A percentile compares a stretch with the other conserved stretches of the same genome.
phyloP scores from a whole-genome alignment of 2,797 vertebrate genomes.

The Microctenopoma stevenorrisi region DNA sequence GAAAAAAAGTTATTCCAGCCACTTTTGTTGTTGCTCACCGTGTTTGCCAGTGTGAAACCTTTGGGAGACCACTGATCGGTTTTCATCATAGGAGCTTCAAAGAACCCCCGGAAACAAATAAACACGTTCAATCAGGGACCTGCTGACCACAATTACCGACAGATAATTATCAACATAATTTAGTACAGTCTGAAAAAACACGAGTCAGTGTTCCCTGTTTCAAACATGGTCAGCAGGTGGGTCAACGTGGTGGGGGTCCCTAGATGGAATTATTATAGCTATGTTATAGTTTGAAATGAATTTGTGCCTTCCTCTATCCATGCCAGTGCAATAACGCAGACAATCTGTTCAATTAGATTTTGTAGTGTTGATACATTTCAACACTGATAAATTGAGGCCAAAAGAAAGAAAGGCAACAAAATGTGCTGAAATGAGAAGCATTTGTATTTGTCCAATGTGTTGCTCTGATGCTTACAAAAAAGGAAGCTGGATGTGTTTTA shows the following conservation, averaged over 20 bases:
- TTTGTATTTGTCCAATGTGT: background rate
- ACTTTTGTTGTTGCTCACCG: background rate
- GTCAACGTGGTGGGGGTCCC: too few species aligned
- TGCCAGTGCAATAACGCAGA: too few species aligned
- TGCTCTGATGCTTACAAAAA: background rate
- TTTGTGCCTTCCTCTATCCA: too few species aligned
- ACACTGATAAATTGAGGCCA: background rate
- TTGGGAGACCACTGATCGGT: background rate
- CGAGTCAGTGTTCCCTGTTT: background rate
- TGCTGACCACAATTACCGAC: constrained; percentile 1
- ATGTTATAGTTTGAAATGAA: too few species aligned
- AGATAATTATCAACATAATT: background rate
- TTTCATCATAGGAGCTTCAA: background rate
- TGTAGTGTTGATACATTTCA: too few species aligned
- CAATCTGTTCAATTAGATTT: too few species aligned
- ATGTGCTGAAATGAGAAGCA: background rate
- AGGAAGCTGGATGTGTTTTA: constrained; percentile 10
- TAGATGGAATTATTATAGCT: too few species aligned
- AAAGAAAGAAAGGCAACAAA: background rate
- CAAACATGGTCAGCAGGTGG: background rate
- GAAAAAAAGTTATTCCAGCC: background rate
- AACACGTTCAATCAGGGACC: background rate
- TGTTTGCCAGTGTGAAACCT: background rate
- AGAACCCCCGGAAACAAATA: background rate
- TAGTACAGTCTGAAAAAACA: background rate